Evolutionary conservation across 2,113 vertebrate species (phyloP).

Genomic region (Corynorhinus townsendii): DNA sequence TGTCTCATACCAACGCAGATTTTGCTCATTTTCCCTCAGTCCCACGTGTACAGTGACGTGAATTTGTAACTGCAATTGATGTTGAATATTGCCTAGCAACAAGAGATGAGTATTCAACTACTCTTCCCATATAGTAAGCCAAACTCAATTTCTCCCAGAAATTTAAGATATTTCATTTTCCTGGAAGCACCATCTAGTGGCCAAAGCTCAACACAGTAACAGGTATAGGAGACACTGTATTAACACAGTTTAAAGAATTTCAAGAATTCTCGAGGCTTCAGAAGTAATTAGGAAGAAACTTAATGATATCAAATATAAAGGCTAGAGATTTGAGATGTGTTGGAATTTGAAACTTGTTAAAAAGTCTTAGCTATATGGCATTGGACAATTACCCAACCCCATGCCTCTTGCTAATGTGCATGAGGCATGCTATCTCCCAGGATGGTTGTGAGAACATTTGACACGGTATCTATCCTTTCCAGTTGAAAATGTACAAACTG

Average conservation of each 20-base stretch:
- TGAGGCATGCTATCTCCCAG: background rate
- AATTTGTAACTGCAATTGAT: background rate
- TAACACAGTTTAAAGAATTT: background rate
- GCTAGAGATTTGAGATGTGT: background rate
- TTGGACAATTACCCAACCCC: background rate
- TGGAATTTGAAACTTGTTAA: background rate
- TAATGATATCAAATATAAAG: background rate
- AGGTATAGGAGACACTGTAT: background rate
- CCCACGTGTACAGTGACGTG: background rate
- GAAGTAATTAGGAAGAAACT: background rate
- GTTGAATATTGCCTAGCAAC: background rate
- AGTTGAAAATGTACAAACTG: background rate
- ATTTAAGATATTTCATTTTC: background rate
- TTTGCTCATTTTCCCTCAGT: background rate
- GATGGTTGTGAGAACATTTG: background rate
- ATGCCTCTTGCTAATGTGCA: background rate
- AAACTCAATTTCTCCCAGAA: background rate
- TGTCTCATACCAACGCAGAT: background rate
- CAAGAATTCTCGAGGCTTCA: background rate
- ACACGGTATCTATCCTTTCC: background rate
- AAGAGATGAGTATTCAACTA: background rate
- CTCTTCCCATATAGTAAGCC: background rate
- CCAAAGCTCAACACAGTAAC: background rate
- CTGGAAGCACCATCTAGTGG: constrained; percentile 51
- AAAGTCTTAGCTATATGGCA: background rate